Evolutionary conservation across 2,888 invertebrate genomes (phyloP).

Genomic region (Perizoma flavofasciatum): DNA sequence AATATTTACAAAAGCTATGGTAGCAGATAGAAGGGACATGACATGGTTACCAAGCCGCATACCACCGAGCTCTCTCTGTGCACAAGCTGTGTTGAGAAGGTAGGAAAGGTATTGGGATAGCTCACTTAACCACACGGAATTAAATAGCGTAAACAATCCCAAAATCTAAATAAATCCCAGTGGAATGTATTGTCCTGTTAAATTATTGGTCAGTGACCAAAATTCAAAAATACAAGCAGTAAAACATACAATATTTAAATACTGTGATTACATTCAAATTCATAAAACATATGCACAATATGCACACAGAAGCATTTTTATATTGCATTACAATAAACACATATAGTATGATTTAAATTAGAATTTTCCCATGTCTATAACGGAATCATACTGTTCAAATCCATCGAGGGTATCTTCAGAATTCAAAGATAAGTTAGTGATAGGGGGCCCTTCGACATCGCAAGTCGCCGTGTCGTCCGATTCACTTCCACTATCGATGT

Average conservation of each 20-base stretch:
- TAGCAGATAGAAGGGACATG: constrained; percentile 50
- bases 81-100: constrained; percentile 70
- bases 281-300: constrained; percentile 50
- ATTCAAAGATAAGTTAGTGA: constrained; percentile 39
- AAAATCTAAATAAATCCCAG: constrained; percentile 4
- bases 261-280: constrained; percentile 45
- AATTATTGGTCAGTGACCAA: not conserved
- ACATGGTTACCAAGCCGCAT: constrained; percentile 79
- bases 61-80: constrained; percentile 74
- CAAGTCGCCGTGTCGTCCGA: constrained; percentile 71
- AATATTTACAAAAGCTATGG: constrained; percentile 67
- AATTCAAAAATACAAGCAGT: constrained; percentile 3
- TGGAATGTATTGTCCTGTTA: constrained; percentile 9
- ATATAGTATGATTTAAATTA: constrained; percentile 45
- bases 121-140: constrained; percentile 55
- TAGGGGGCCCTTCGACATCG: constrained; percentile 48
- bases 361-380: constrained; percentile 82
- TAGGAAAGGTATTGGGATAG: constrained; percentile 66
- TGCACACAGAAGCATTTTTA: constrained; percentile 58
- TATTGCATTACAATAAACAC: constrained; percentile 47
- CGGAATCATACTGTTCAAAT: constrained; percentile 79
- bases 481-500: constrained; percentile 70
- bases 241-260: constrained; percentile 37
- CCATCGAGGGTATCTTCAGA: constrained; percentile 62
- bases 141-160: constrained; percentile 16